A percentile compares a stretch with the other conserved stretches of the same genome.
These are phyloP conservation scores for Antedon mediterranea DNA, from an alignment of 53 echinoderm and acorn worm species.

Conservation along the genomic window DNA sequence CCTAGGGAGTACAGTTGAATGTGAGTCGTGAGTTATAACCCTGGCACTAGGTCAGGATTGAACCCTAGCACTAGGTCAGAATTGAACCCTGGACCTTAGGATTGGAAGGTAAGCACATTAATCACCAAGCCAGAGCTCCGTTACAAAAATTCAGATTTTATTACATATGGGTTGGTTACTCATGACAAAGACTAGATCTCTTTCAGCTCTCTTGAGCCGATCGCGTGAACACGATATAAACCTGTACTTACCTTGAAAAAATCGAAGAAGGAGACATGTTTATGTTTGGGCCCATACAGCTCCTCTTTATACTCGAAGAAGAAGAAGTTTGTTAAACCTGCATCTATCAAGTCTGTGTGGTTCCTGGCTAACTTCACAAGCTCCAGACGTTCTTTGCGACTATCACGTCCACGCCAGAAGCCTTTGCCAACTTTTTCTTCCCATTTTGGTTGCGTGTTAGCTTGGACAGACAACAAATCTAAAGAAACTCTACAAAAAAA, in stretches of 20 bases:
- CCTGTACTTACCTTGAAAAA: conserved; percentile 95
- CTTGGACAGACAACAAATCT: conserved; percentile 89
- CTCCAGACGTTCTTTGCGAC: conserved; percentile 71
- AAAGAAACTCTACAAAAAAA: conserved; percentile 80
- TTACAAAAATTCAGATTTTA: too few species aligned
- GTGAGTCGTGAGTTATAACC: too few species aligned
- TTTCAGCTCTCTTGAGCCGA: too few species aligned
- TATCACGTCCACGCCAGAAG: conserved; percentile 94
- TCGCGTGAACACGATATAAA: too few species aligned
- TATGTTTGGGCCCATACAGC: conserved; percentile 86
- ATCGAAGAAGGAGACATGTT: conserved; percentile 92
- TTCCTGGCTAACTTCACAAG: conserved; percentile 68
- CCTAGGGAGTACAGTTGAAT: too few species aligned
- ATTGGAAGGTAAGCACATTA: too few species aligned
- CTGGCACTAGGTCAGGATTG: too few species aligned
- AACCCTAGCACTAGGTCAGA: too few species aligned
- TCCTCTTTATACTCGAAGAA: conserved; percentile 70
- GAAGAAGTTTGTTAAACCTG: conserved; percentile 86
- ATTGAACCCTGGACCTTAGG: too few species aligned
- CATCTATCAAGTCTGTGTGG: conserved; percentile 71
- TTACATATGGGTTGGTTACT: too few species aligned
- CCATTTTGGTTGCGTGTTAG: conserved; percentile 89
- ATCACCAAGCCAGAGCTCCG: too few species aligned
- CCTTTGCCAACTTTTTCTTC: conserved; percentile 70
- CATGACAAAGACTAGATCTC: too few species aligned